A percentile compares a stretch with the other conserved stretches of the same genome.
Evolutionary conservation across 2,888 invertebrate species (phyloP).

Genomic region (Ormyrus rosae): DNA sequence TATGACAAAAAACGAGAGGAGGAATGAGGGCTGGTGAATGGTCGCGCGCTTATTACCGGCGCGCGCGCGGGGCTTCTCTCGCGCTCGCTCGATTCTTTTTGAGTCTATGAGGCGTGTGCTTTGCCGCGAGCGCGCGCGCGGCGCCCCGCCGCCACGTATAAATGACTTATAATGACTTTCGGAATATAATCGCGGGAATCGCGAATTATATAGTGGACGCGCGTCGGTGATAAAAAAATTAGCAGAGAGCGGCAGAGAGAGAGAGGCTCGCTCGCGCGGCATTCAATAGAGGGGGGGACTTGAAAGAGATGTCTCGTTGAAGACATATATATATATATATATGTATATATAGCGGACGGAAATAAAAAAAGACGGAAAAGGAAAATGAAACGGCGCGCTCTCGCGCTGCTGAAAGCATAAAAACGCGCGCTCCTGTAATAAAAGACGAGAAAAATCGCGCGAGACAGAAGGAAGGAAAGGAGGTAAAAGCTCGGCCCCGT

Average conservation of each 20-base stretch:
- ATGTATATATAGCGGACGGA: neutral
- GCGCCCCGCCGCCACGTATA: slow-evolving; percentile 30
- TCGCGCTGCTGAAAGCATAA: slow-evolving; percentile 1
- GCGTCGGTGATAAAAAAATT: slow-evolving; percentile 57
- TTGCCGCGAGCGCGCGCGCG: slow-evolving; percentile 4
- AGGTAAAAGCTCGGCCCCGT: slow-evolving; percentile 21
- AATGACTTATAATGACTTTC: slow-evolving; percentile 69
- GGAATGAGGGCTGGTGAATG: slow-evolving; percentile 20
- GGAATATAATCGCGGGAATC: slow-evolving; percentile 61
- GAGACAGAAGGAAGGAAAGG: slow-evolving; percentile 47
- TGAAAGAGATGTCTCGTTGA: slow-evolving; percentile 44
- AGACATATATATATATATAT: neutral
- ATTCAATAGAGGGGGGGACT: slow-evolving; percentile 23
- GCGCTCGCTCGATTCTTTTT: slow-evolving; percentile 25
- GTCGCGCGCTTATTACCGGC: slow-evolving; percentile 17
- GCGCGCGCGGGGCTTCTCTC: neutral
- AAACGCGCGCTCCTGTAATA: slow-evolving; percentile 24
- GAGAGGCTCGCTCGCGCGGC: neutral
- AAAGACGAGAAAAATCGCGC: slow-evolving; percentile 36
- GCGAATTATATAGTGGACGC: slow-evolving; percentile 59
- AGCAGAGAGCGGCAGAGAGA: slow-evolving; percentile 38
- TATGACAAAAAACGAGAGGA: neutral
- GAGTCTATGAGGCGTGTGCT: slow-evolving; percentile 29
- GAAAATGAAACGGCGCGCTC: slow-evolving; percentile 17
- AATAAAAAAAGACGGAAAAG: slow-evolving; percentile 19